These are phyloP conservation scores for silkworm (Bombyx mori) DNA, from an alignment of 1,140 invertebrate genomes.

Conservation along the genomic window DNA sequence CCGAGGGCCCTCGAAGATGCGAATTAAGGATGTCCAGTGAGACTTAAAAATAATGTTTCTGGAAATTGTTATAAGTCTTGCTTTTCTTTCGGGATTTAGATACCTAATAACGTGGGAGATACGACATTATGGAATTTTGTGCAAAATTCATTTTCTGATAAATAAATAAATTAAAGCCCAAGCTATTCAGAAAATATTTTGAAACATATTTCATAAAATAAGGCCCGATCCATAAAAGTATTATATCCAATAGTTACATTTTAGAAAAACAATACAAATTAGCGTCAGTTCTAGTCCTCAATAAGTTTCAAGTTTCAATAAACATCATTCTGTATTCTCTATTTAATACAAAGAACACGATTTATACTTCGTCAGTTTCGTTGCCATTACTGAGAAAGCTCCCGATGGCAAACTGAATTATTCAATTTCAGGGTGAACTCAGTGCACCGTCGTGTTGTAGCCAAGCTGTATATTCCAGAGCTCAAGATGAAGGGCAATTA, in stretches of 20 bases:
- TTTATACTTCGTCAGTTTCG: neutral
- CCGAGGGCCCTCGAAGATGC: conserved; percentile 72
- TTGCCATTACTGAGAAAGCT: neutral
- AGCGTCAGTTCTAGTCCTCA: too few relatives aligned
- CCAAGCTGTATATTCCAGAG: conserved; percentile 53
- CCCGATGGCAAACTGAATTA: neutral
- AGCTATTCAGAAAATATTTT: too few relatives aligned
- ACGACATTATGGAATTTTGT: too few relatives aligned
- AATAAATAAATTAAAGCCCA: too few relatives aligned
- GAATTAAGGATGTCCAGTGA: conserved; percentile 74
- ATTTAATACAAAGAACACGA: neutral
- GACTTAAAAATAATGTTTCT: conserved; percentile 17
- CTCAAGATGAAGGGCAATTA: conserved; percentile 64
- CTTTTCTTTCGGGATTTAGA: neutral
- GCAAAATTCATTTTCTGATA: too few relatives aligned
- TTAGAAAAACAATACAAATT: too few relatives aligned
- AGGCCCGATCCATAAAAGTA: too few relatives aligned
- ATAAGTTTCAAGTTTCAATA: too few relatives aligned
- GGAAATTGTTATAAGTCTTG: neutral
- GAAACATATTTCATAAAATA: too few relatives aligned
- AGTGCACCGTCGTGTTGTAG: conserved; percentile 40
- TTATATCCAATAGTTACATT: too few relatives aligned
- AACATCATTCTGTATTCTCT: too few relatives aligned
- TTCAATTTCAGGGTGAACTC: conserved; percentile 41
- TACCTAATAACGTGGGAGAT: neutral